Evolutionary conservation across 2,888 invertebrate genomes (phyloP).

Genomic region (Marronus borbonicus): DNA sequence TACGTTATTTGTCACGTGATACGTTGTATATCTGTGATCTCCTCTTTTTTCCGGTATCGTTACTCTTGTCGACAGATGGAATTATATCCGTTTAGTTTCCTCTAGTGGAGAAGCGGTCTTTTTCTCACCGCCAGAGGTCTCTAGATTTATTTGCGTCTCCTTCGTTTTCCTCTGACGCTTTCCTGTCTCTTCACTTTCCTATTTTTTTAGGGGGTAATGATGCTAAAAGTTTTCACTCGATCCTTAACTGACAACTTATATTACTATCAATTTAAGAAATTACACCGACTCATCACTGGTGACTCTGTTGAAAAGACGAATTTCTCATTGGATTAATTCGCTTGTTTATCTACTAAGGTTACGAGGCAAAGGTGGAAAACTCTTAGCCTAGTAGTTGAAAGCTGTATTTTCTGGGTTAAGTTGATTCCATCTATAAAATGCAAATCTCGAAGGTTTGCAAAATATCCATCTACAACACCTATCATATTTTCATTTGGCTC

Average conservation of each 20-base stretch:
- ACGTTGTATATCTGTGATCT: conserved; percentile 38
- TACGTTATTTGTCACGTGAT: conserved; percentile 46
- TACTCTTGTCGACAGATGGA: conserved; percentile 58
- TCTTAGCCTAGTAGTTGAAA: too few species aligned
- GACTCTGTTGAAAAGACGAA: background rate
- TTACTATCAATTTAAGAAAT: conserved; percentile 33
- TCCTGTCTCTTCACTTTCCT: conserved; percentile 32
- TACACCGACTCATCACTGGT: background rate
- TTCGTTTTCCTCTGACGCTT: conserved; percentile 41
- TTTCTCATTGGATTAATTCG: too few species aligned
- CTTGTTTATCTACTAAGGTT: too few species aligned
- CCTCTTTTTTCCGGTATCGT: conserved; percentile 54
- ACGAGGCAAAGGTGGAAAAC: too few species aligned
- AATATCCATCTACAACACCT: too few species aligned
- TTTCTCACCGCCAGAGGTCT: conserved; percentile 58
- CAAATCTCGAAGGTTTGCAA: too few species aligned
- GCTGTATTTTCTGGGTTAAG: too few species aligned
- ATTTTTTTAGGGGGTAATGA: conserved; percentile 38
- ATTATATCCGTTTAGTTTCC: conserved; percentile 61
- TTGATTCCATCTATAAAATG: too few species aligned
- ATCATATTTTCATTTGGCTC: too few species aligned
- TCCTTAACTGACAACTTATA: conserved; percentile 29
- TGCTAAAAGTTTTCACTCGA: conserved; percentile 35
- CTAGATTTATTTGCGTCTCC: conserved; percentile 57
- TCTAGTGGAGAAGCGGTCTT: conserved; percentile 54